phyloP scores from a whole-genome alignment of 2,797 vertebrate genomes.

The Tenualosa ilisha region DNA sequence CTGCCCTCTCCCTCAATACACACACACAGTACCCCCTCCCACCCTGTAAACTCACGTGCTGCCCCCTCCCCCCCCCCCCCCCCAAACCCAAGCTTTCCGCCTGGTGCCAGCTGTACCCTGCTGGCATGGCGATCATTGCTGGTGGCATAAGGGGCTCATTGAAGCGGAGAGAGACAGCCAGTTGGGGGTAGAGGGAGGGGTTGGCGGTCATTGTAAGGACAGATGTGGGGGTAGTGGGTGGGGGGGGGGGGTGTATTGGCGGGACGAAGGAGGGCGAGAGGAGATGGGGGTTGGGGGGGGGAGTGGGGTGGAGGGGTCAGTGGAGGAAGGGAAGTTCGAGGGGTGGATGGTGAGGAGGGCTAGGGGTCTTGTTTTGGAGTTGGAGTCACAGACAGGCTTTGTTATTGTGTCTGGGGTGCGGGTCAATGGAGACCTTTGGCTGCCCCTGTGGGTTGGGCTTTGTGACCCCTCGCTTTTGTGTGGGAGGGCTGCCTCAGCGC shows the following conservation, averaged over 20 bases:
- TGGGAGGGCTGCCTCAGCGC: neutral
- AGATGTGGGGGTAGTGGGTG: neutral
- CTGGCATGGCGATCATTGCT: slow-evolving; percentile 8
- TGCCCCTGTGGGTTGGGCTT: slow-evolving; percentile 1
- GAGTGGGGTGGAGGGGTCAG: neutral
- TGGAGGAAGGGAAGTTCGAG: neutral
- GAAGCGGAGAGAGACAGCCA: neutral
- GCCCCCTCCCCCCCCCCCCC: neutral
- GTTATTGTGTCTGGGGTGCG: slow-evolving; percentile 6
- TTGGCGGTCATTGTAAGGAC: neutral
- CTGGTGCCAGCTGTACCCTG: slow-evolving; percentile 6
- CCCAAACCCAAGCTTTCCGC: neutral
- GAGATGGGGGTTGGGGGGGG: neutral
- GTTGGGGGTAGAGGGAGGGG: neutral
- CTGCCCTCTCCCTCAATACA: neutral
- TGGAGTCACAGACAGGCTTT: slow-evolving; percentile 16
- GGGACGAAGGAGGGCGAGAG: neutral
- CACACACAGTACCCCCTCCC: neutral
- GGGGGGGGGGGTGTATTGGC: neutral
- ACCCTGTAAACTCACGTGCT: neutral
- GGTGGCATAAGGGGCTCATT: neutral
- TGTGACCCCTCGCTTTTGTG: neutral
- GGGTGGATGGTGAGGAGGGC: neutral
- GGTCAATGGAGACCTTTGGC: slow-evolving; percentile 20
- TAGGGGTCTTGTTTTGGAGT: neutral